These are phyloP conservation scores for Trachelus troglodyta DNA, from an alignment of 2,888 invertebrate species.

Conservation along the genomic window DNA sequence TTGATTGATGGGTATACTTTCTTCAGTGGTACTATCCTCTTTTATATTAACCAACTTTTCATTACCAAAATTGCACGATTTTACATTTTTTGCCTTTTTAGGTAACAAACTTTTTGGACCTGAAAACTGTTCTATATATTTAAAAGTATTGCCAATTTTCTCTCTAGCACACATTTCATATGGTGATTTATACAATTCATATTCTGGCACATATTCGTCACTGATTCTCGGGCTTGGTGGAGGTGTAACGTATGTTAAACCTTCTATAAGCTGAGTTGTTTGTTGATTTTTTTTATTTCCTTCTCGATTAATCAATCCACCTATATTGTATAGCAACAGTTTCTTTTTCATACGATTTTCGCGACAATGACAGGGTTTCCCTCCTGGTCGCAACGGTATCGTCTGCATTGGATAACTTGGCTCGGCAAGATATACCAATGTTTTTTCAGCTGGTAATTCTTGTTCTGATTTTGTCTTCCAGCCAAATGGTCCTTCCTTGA, in stretches of 20 bases:
- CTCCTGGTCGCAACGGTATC: slow-evolving; percentile 45
- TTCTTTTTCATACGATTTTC: slow-evolving; percentile 52
- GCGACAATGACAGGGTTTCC: slow-evolving; percentile 51
- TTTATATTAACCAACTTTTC: slow-evolving; percentile 17
- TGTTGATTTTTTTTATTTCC: slow-evolving; percentile 16
- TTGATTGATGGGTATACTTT: background rate
- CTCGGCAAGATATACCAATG: slow-evolving; percentile 45
- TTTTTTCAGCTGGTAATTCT: slow-evolving; percentile 43
- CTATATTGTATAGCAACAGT: slow-evolving; percentile 41
- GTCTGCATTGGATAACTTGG: slow-evolving; percentile 39
- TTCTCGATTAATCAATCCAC: slow-evolving; percentile 29
- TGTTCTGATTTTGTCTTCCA: slow-evolving; percentile 48
- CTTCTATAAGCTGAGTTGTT: slow-evolving; percentile 45
- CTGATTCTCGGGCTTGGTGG: slow-evolving; percentile 47
- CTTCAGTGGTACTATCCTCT: slow-evolving; percentile 8
- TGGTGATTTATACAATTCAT: slow-evolving; percentile 46
- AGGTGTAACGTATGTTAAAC: slow-evolving; percentile 48
- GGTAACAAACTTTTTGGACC: slow-evolving; percentile 28
- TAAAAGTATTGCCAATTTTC: slow-evolving; percentile 25
- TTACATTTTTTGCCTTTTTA: slow-evolving; percentile 11
- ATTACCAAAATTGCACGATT: slow-evolving; percentile 32
- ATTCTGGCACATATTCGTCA: slow-evolving; percentile 56
- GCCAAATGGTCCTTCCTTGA: slow-evolving; percentile 40
- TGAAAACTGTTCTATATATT: slow-evolving; percentile 31
- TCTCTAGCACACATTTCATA: slow-evolving; percentile 38